Percentiles rank a stretch among this genome's conserved stretches.
These are phyloP conservation scores for Numenius arquata DNA, from an alignment of 2,113 vertebrate species.

Conservation along the genomic window DNA sequence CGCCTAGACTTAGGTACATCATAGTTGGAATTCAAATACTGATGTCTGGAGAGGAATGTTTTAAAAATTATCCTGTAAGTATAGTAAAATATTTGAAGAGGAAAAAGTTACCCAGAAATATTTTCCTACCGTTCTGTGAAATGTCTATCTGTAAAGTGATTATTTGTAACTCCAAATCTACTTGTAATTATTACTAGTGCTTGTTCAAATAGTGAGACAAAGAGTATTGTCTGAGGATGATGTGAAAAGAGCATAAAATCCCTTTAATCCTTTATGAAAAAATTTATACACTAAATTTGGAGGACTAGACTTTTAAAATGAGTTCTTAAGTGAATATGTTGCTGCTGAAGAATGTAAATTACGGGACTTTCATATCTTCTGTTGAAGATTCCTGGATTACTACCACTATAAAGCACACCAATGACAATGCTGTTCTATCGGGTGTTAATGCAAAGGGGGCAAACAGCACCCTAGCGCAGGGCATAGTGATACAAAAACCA, in stretches of 20 bases:
- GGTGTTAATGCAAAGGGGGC: no score
- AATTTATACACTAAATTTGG: not conserved
- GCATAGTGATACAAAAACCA: rapidly evolving
- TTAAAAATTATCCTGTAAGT: not conserved
- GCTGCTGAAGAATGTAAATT: not conserved
- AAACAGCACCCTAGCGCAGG: rapidly evolving
- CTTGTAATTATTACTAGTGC: not conserved
- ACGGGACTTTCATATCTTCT: not conserved
- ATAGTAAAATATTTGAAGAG: not conserved
- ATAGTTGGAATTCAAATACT: not conserved
- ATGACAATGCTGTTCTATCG: not conserved
- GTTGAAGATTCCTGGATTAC: not conserved
- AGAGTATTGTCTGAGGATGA: not conserved
- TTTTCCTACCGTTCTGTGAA: not conserved
- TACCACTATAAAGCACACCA: not conserved
- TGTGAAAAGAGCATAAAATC: not conserved
- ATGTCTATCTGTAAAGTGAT: not conserved
- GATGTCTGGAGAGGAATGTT: not conserved
- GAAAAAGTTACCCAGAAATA: not conserved
- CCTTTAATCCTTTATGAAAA: not conserved
- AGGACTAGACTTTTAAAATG: not conserved
- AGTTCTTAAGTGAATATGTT: not conserved
- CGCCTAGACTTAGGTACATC: not conserved
- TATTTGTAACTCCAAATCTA: not conserved
- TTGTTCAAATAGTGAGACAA: not conserved